Evolutionary conservation across 2,888 invertebrate species (phyloP).

Genomic region (Rhogogaster chlorosoma): DNA sequence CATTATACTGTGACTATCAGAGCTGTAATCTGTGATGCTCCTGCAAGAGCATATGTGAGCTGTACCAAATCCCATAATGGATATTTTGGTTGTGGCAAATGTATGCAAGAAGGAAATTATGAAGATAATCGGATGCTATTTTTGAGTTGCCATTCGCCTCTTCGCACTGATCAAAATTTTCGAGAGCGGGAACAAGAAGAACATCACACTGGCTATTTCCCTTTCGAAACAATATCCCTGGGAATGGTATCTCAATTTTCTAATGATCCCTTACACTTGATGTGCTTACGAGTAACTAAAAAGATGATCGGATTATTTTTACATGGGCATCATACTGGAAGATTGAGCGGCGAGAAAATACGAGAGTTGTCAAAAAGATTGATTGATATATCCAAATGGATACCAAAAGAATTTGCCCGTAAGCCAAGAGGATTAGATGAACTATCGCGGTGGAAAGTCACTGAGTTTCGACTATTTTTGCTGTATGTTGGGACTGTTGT

Average conservation of each 20-base stretch:
- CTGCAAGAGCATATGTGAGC: conserved; percentile 59
- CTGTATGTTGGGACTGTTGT: background rate
- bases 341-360: conserved; percentile 17
- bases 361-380: conserved; percentile 36
- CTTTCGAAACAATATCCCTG: conserved; percentile 55
- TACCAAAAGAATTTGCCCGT: conserved; percentile 61
- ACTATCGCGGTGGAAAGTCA: background rate
- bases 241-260: conserved; percentile 60
- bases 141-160: conserved; percentile 49
- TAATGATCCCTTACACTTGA: conserved; percentile 61
- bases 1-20: conserved; percentile 19
- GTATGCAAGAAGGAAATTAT: conserved; percentile 58
- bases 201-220: conserved; percentile 56
- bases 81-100: conserved; percentile 61
- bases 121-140: conserved; percentile 56
- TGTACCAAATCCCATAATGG: conserved; percentile 60
- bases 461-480: background rate
- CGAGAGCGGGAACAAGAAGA: conserved; percentile 54
- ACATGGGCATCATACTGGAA: conserved; percentile 34
- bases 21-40: conserved; percentile 61
- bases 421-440: conserved; percentile 57
- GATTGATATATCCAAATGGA: conserved; percentile 26
- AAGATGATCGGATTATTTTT: conserved; percentile 58
- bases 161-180: conserved; percentile 59
- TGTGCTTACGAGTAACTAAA: conserved; percentile 60